Percentiles rank a stretch among this genome's conserved stretches.
These are phyloP conservation scores for Thecophora atra DNA, from an alignment of 2,888 invertebrate species.

Conservation along the genomic window DNA sequence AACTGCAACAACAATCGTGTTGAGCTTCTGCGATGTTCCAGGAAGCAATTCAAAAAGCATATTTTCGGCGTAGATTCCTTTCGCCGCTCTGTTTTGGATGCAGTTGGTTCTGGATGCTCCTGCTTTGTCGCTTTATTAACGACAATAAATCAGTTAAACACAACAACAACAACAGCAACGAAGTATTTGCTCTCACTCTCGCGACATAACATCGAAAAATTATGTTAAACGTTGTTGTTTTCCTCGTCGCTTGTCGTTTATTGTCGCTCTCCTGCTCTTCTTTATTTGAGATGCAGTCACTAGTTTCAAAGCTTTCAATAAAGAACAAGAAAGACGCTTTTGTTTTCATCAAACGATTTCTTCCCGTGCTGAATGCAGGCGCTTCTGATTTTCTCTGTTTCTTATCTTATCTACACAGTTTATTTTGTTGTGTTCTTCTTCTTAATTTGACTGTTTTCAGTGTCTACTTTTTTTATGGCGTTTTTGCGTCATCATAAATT, in stretches of 20 bases:
- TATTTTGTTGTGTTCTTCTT: background rate
- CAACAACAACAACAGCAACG: constrained; percentile 28
- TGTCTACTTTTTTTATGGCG: background rate
- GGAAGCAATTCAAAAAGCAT: constrained; percentile 29
- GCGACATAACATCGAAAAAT: background rate
- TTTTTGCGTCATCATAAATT: constrained; percentile 34
- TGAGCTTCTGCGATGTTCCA: constrained; percentile 21
- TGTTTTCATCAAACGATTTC: background rate
- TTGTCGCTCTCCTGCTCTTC: background rate
- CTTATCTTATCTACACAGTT: background rate
- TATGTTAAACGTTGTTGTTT: constrained; percentile 16
- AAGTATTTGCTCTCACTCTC: constrained; percentile 26
- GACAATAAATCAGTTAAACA: constrained; percentile 36
- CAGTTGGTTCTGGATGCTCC: constrained; percentile 1
- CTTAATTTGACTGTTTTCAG: background rate
- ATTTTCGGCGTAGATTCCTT: background rate
- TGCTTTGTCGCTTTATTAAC: constrained; percentile 32
- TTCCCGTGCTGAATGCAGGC: background rate
- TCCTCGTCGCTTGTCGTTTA: background rate
- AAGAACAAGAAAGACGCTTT: constrained; percentile 8
- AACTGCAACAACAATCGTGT: constrained; percentile 15
- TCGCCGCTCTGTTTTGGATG: background rate
- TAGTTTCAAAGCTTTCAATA: constrained; percentile 20
- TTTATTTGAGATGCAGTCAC: constrained; percentile 26
- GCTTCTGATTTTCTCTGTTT: background rate